A percentile compares a stretch with the other conserved stretches of the same genome.
Evolutionary conservation across 2,888 invertebrate genomes (phyloP).

Genomic region (Pterobdella sp.): DNA sequence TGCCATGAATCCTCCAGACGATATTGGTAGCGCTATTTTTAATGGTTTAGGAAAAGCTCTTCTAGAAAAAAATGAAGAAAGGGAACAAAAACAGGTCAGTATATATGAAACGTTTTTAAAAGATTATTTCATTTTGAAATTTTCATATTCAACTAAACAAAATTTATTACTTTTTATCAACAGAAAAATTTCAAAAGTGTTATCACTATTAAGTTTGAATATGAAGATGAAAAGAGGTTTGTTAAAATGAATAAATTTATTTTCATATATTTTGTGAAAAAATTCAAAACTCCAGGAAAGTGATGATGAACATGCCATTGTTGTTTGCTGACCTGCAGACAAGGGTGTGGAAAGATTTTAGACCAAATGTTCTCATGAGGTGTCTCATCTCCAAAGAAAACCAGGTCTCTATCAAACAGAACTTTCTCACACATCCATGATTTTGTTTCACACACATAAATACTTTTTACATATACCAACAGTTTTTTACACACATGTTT

Average conservation of each 20-base stretch:
- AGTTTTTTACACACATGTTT: background rate
- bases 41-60: constrained; percentile 21
- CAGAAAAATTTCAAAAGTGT: background rate
- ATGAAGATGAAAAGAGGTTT: constrained; percentile 27
- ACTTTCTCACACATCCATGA: background rate
- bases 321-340: background rate
- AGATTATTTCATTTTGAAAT: background rate
- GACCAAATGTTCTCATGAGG: constrained; percentile 24
- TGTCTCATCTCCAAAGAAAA: constrained; percentile 22
- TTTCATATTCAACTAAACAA: background rate
- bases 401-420: background rate
- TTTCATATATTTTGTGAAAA: too few relatives aligned
- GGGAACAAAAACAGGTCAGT: background rate
- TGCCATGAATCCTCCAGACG: background rate
- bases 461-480: background rate
- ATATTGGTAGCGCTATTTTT: constrained; percentile 16
- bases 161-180: background rate
- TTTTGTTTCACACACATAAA: background rate
- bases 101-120: background rate
- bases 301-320: constrained; percentile 5
- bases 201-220: constrained; percentile 22
- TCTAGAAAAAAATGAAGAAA: constrained; percentile 19
- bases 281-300: too few relatives aligned
- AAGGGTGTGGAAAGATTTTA: constrained; percentile 12
- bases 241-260: too few relatives aligned